Conservation (phyloP, 2,113 vertebrate species). For the Psammodynastes pulverulentus region DNA sequence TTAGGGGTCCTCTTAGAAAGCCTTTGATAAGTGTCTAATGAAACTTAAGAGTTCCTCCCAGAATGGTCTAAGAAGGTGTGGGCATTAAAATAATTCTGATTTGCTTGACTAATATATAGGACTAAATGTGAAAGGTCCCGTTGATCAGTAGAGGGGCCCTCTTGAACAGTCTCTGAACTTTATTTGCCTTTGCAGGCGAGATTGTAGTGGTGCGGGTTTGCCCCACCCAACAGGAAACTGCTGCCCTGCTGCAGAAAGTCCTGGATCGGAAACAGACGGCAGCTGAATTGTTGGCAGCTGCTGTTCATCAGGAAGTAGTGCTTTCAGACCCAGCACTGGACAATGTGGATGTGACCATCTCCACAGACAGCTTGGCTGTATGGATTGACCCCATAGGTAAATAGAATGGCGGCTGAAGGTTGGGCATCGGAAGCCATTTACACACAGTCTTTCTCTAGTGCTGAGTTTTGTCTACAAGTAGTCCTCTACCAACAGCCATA, state of each 20-base stretch:
- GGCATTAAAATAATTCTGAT: not conserved
- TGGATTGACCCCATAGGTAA: constrained; percentile 81
- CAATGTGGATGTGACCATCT: constrained; percentile 54
- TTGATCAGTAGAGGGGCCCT: not conserved
- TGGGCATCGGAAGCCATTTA: not conserved
- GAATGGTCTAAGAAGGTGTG: not conserved
- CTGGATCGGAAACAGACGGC: constrained; percentile 67
- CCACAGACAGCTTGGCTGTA: constrained; percentile 65
- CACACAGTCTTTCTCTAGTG: not conserved
- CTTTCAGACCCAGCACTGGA: constrained; percentile 53
- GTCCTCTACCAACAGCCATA: not conserved
- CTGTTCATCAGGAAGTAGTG: constrained; percentile 66
- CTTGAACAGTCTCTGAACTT: not conserved
- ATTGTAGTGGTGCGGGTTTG: constrained; percentile 72
- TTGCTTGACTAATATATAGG: not conserved
- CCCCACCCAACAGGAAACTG: constrained; percentile 61
- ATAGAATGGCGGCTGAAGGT: not conserved
- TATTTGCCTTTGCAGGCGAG: constrained; percentile 64
- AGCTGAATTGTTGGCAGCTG: constrained; percentile 65
- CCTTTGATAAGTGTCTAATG: not conserved
- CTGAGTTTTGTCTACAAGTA: not conserved
- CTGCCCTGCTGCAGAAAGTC: constrained; percentile 61
- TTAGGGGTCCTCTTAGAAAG: not conserved
- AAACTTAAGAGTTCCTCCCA: not conserved
- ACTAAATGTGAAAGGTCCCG: not conserved